Percentiles rank a stretch among this genome's conserved stretches.
These are phyloP conservation scores for Entomobrya proxima DNA, from an alignment of 2,888 invertebrate species.

Conservation along the genomic window DNA sequence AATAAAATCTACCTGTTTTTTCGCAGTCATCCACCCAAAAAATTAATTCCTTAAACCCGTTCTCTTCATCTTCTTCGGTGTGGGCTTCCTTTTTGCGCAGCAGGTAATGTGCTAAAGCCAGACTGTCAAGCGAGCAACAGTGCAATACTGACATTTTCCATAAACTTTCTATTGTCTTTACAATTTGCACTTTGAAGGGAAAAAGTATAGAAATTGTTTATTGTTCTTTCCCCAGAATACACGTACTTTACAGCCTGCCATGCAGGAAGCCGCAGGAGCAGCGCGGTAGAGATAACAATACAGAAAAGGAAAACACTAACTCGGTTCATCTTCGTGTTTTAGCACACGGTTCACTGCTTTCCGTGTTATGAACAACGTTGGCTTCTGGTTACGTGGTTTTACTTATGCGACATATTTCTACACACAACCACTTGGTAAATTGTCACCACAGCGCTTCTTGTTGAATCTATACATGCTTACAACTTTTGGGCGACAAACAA, in stretches of 20 bases:
- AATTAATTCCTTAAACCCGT: neutral
- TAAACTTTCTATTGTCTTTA: slow-evolving; percentile 18
- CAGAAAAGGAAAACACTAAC: too few species aligned
- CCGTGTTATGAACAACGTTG: too few species aligned
- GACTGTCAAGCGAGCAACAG: neutral
- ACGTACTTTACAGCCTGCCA: neutral
- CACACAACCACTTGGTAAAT: too few species aligned
- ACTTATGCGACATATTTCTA: too few species aligned
- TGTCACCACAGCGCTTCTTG: too few species aligned
- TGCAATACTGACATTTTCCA: slow-evolving; percentile 14
- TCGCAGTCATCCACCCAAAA: neutral
- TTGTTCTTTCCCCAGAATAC: neutral
- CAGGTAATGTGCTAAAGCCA: neutral
- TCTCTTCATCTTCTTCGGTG: slow-evolving; percentile 1
- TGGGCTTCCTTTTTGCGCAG: neutral
- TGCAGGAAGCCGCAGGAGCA: neutral
- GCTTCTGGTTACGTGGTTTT: neutral
- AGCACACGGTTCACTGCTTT: too few species aligned
- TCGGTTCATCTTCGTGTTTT: too few species aligned
- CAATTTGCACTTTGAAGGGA: too few species aligned
- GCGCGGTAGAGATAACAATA: too few species aligned
- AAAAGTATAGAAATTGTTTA: neutral
- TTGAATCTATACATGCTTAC: too few species aligned
- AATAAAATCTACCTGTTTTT: neutral
- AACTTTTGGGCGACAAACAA: neutral